Conservation (phyloP, 2,888 invertebrate genomes). For the Ctena decussata region DNA sequence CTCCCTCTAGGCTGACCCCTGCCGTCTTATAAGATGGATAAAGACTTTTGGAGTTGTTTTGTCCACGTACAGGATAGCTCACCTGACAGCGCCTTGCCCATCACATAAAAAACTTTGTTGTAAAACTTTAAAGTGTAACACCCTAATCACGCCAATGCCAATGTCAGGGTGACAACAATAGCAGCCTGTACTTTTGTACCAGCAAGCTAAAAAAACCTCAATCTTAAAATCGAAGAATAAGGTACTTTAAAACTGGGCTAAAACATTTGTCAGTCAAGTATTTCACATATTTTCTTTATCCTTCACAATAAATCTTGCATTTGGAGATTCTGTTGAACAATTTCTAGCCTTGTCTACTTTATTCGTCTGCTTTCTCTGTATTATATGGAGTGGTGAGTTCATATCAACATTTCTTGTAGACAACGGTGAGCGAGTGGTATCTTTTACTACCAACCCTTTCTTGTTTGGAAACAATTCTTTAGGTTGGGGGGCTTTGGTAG, state of each 20-base stretch:
- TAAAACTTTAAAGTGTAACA: too few species aligned
- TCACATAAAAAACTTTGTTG: too few species aligned
- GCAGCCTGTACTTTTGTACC: too few species aligned
- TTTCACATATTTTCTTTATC: conserved; percentile 67
- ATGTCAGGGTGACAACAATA: too few species aligned
- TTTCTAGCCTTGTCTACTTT: conserved; percentile 68
- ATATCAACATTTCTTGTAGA: conserved; percentile 71
- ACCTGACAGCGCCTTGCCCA: too few species aligned
- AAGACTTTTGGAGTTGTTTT: too few species aligned
- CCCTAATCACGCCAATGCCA: too few species aligned
- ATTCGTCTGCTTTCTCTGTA: conserved; percentile 77
- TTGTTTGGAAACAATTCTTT: conserved; percentile 72
- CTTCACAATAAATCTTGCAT: conserved; percentile 57
- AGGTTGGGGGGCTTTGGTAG: conserved; percentile 61
- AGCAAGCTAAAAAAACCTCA: too few species aligned
- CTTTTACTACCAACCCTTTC: neutral
- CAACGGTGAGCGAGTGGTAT: conserved; percentile 73
- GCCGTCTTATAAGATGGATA: too few species aligned
- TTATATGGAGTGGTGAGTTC: conserved; percentile 77
- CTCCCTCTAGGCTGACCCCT: too few species aligned
- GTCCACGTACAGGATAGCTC: too few species aligned
- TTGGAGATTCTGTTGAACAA: conserved; percentile 60
- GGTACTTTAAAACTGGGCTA: neutral
- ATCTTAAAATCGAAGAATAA: too few species aligned
- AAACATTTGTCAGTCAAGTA: neutral